These are phyloP conservation scores for Diachasma alloeum DNA, from an alignment of 1,140 invertebrate genomes.

Conservation along the genomic window DNA sequence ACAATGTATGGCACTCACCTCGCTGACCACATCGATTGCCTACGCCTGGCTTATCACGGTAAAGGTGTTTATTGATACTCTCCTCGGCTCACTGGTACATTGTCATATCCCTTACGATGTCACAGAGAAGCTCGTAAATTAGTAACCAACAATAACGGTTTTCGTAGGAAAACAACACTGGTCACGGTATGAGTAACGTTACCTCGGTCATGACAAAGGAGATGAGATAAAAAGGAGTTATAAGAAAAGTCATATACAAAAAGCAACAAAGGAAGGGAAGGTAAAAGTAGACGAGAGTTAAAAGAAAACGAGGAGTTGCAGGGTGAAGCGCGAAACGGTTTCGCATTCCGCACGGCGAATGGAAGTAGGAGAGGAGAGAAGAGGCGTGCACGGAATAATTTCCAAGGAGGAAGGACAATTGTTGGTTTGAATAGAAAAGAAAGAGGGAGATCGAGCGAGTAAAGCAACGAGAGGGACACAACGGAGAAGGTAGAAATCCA, in stretches of 20 bases:
- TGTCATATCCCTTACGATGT: not conserved
- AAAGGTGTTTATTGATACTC: slow-evolving; percentile 37
- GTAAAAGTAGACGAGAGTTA: slow-evolving; percentile 2
- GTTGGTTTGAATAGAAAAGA: slow-evolving; percentile 6
- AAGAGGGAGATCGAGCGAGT: not conserved
- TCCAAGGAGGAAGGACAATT: slow-evolving; percentile 14
- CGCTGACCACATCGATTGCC: not conserved
- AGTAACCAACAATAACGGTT: not conserved
- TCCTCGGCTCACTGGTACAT: slow-evolving; percentile 30
- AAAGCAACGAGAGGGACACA: not conserved
- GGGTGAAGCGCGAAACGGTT: slow-evolving; percentile 12
- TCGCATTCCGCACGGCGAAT: not conserved
- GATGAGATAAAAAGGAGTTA: not conserved
- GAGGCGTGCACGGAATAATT: slow-evolving; percentile 7
- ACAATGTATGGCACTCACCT: not conserved
- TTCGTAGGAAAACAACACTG: not conserved
- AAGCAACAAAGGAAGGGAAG: not conserved
- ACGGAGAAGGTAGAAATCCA: not conserved
- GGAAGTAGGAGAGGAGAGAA: not conserved
- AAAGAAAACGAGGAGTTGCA: not conserved
- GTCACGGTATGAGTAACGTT: not conserved
- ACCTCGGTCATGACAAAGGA: not conserved
- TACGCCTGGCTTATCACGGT: not conserved
- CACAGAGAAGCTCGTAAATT: not conserved
- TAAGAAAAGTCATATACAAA: not conserved